Percentiles rank a stretch among this genome's conserved stretches.
Evolutionary conservation across 2,797 vertebrate species (phyloP).

Genomic region (Poeciliopsis gracilis): DNA sequence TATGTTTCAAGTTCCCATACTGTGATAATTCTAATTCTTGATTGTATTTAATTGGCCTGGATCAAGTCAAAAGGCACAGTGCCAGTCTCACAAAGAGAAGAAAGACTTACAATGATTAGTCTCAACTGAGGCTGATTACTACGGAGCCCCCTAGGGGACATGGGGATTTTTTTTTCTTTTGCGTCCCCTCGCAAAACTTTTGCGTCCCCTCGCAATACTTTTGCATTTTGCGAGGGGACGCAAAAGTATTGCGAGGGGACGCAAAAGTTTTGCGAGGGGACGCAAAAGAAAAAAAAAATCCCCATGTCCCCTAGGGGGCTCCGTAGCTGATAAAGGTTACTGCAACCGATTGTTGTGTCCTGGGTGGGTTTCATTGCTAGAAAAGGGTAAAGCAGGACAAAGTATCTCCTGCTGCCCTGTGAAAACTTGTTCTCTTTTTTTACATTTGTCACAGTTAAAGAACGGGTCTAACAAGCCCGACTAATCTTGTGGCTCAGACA

Average conservation of each 20-base stretch:
- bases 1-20: neutral
- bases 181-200: no score
- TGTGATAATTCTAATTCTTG: neutral
- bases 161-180: no score
- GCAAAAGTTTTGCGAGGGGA: no score
- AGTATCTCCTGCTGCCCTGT: neutral
- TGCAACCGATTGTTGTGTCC: neutral
- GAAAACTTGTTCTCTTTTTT: neutral
- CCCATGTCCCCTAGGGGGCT: no score
- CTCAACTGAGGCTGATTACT: neutral
- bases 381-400: neutral
- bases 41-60: neutral
- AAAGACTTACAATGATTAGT: neutral
- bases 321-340: no score
- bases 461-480: constrained; percentile 28
- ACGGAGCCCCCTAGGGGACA: no score
- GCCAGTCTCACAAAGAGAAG: neutral
- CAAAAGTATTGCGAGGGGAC: no score
- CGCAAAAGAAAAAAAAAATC: no score
- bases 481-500: neutral
- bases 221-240: no score
- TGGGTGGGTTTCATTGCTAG: neutral
- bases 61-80: neutral
- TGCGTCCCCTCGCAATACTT: no score
- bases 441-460: neutral